phyloP scores from a whole-genome alignment of 2,797 vertebrate species.

The Periparus ater region DNA sequence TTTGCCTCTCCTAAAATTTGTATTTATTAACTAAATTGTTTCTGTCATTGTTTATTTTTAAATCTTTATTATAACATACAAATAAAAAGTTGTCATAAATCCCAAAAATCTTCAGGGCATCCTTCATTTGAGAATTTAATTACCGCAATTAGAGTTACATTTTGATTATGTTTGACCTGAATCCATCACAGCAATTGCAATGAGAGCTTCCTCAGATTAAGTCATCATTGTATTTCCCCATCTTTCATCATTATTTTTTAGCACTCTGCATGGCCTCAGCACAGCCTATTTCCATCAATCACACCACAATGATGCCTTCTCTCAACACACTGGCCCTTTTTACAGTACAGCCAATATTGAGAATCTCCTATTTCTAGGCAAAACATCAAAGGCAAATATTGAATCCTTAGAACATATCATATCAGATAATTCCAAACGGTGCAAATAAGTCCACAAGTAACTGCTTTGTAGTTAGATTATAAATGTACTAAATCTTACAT shows the following conservation, averaged over 20 bases:
- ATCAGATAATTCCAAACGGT: background rate
- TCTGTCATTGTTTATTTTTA: conserved; percentile 18
- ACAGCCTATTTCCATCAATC: background rate
- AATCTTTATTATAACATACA: background rate
- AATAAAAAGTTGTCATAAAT: conserved; percentile 1
- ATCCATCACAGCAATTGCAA: conserved; percentile 25
- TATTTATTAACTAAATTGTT: background rate
- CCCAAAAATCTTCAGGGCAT: conserved; percentile 14
- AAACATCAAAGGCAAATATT: background rate
- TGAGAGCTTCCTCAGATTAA: conserved; percentile 35
- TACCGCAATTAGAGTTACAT: conserved; percentile 3
- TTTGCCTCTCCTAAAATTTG: background rate
- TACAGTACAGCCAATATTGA: background rate
- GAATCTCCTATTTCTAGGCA: background rate
- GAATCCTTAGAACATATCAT: background rate
- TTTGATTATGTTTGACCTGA: conserved; percentile 44
- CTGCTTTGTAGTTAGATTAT: background rate
- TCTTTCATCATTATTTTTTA: background rate
- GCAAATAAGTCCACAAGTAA: background rate
- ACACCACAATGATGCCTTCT: background rate
- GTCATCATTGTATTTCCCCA: conserved; percentile 16
- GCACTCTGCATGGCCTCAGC: background rate
- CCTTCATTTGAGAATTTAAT: conserved; percentile 19
- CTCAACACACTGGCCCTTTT: background rate
- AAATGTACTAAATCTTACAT: background rate